A percentile compares a stretch with the other conserved stretches of the same genome.
Conservation (phyloP, 2,113 vertebrate species). For the Eulacestoma nigropectus region DNA sequence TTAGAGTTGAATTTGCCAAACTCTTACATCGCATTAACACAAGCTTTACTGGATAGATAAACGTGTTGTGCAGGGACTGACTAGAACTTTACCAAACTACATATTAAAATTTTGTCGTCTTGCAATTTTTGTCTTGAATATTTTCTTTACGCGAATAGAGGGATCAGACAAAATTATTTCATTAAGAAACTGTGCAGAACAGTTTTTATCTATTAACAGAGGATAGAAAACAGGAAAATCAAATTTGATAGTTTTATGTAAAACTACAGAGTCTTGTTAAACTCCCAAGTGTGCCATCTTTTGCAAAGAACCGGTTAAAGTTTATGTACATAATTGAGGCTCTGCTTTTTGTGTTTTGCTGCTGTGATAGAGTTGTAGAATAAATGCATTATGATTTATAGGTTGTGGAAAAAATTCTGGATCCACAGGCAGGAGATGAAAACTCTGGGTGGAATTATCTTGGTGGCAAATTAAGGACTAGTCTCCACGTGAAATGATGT, state of each 20-base stretch:
- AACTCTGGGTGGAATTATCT: background rate
- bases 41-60: slow-evolving; percentile 81
- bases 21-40: slow-evolving; percentile 80
- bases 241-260: background rate
- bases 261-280: background rate
- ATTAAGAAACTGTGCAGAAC: background rate
- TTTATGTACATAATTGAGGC: background rate
- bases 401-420: background rate
- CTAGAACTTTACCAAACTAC: slow-evolving; percentile 83
- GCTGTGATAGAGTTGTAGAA: background rate
- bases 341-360: slow-evolving; percentile 15
- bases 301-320: background rate
- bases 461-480: background rate
- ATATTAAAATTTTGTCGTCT: slow-evolving; percentile 76
- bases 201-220: background rate
- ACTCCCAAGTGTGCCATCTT: background rate
- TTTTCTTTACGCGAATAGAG: slow-evolving; percentile 52
- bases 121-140: slow-evolving; percentile 56
- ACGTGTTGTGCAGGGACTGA: slow-evolving; percentile 73
- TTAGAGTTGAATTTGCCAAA: slow-evolving; percentile 83
- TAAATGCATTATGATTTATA: background rate
- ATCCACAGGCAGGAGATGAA: background rate
- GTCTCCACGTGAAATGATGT: background rate
- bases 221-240: background rate
- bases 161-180: background rate